Evolutionary conservation across 2,113 vertebrate genomes (phyloP).

Genomic region (Gulo gulo): DNA sequence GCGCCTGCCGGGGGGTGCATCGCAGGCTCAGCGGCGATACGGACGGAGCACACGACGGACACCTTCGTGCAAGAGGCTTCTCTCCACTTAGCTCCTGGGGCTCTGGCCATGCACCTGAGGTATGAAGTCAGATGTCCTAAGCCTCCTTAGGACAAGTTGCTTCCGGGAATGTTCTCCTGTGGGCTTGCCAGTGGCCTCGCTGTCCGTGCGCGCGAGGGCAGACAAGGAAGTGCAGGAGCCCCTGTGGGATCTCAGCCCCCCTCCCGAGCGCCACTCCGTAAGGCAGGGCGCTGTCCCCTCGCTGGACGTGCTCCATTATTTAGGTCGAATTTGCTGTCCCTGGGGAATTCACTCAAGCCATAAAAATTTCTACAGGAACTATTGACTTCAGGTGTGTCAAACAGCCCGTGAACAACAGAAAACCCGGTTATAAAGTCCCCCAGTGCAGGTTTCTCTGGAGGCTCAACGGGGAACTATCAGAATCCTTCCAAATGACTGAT

Average conservation of each 20-base stretch:
- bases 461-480: not conserved
- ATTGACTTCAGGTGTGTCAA: not conserved
- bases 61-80: accelerated
- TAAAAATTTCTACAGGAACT: slow-evolving; percentile 32
- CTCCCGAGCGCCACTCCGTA: accelerated
- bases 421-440: not conserved
- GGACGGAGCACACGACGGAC: accelerated
- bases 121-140: accelerated
- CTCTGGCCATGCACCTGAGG: accelerated
- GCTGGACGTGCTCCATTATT: not conserved
- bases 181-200: accelerated
- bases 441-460: not conserved
- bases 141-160: accelerated
- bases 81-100: not conserved
- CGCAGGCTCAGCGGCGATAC: accelerated
- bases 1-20: accelerated
- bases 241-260: accelerated
- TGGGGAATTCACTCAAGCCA: not conserved
- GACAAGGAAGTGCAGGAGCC: accelerated
- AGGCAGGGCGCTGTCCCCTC: accelerated
- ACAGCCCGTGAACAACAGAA: slow-evolving; percentile 25
- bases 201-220: accelerated
- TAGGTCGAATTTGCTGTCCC: not conserved
- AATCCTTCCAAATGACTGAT: not conserved
- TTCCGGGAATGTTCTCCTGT: too few relatives aligned